Evolutionary conservation across 2,888 invertebrate genomes (phyloP).

Genomic region (Drosophila mimetica): DNA sequence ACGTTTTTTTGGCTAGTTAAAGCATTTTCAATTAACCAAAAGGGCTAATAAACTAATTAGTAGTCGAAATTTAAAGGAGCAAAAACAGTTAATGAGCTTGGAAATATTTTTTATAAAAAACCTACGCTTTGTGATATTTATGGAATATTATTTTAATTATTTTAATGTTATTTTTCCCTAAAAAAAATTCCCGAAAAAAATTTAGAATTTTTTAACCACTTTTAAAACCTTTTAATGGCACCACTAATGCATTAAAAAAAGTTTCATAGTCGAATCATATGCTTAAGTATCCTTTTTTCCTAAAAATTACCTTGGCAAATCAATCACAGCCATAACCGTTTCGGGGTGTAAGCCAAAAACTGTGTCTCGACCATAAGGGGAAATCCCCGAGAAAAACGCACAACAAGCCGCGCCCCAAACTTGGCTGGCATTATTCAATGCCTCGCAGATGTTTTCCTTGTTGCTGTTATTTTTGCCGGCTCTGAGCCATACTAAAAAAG

Average conservation of each 20-base stretch:
- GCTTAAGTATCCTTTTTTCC: neutral
- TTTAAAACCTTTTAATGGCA: too few relatives aligned
- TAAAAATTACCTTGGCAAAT: conserved; percentile 2
- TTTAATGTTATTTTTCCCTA: too few relatives aligned
- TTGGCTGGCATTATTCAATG: conserved; percentile 55
- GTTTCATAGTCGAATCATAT: neutral
- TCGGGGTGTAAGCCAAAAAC: neutral
- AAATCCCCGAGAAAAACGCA: conserved; percentile 27
- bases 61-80: too few relatives aligned
- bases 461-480: conserved; percentile 60
- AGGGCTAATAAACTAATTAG: too few relatives aligned
- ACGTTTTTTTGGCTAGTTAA: too few relatives aligned
- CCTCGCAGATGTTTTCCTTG: conserved; percentile 53
- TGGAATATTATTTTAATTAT: too few relatives aligned
- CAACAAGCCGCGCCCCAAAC: conserved; percentile 59
- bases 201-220: too few relatives aligned
- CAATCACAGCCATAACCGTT: conserved; percentile 6
- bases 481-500: conserved; percentile 54
- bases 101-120: too few relatives aligned
- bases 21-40: too few relatives aligned
- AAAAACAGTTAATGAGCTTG: too few relatives aligned
- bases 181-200: too few relatives aligned
- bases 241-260: neutral
- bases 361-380: conserved; percentile 31
- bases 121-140: too few relatives aligned